Evolutionary conservation across 2,888 invertebrate genomes (phyloP).

Genomic region (Punctoribates punctum): DNA sequence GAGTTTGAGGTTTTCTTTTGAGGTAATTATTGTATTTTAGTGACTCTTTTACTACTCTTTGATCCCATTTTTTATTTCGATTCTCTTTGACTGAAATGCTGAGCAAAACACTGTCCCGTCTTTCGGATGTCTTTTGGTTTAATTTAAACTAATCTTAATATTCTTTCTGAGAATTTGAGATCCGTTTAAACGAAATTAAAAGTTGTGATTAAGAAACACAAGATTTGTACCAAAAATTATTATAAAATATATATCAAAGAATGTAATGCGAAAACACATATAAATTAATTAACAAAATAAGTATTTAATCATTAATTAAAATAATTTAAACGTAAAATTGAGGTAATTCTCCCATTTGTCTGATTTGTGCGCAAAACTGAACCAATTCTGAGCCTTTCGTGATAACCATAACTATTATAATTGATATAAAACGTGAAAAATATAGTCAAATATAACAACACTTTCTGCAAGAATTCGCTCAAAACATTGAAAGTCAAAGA

Average conservation of each 20-base stretch:
- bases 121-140: conserved; percentile 12
- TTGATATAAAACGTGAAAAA: background rate
- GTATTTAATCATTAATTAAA: background rate
- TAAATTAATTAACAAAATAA: conserved; percentile 31
- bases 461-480: background rate
- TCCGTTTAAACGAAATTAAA: conserved; percentile 13
- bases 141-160: conserved; percentile 20
- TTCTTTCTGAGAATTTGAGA: conserved; percentile 36
- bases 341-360: conserved; percentile 32
- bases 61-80: background rate
- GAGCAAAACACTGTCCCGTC: background rate
- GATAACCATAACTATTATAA: background rate
- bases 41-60: background rate
- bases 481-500: background rate
- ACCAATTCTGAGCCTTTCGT: conserved; percentile 32
- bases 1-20: conserved; percentile 9
- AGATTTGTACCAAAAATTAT: conserved; percentile 32
- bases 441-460: conserved; percentile 18
- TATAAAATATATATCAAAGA: conserved; percentile 3
- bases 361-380: conserved; percentile 30
- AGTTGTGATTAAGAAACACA: background rate
- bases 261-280: conserved; percentile 7
- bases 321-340: conserved; percentile 15
- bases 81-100: background rate
- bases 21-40: conserved; percentile 31